Conservation (phyloP, 1,140 invertebrate species). For the Wiebesia pumilae region DNA sequence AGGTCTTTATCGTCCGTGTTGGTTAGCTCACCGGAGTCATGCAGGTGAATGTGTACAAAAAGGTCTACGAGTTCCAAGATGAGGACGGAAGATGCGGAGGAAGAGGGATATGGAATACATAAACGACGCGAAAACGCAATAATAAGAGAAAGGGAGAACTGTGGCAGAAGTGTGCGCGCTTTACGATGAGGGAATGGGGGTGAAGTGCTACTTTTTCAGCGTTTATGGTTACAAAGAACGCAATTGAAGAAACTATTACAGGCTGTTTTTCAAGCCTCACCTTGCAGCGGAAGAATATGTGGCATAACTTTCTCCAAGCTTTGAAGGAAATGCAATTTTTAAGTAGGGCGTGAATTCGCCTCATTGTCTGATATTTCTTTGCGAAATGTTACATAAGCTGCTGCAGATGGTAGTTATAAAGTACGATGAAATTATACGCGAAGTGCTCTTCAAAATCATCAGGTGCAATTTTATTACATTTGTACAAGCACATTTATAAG, state of each 20-base stretch:
- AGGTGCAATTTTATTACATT: not conserved
- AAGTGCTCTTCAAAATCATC: not conserved
- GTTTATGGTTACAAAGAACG: slow-evolving; percentile 13
- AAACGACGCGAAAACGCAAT: slow-evolving; percentile 3
- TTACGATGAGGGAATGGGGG: not conserved
- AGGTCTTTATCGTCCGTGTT: slow-evolving; percentile 31
- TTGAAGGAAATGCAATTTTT: not conserved
- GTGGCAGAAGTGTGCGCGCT: not conserved
- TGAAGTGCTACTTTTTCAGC: slow-evolving; percentile 9
- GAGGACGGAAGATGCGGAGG: not conserved
- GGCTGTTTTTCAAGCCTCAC: not conserved
- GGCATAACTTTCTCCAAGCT: not conserved
- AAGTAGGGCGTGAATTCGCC: not conserved
- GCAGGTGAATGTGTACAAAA: slow-evolving; percentile 10
- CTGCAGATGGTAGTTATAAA: not conserved
- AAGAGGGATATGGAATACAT: not conserved
- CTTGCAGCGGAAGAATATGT: slow-evolving; percentile 11
- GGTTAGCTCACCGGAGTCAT: not conserved
- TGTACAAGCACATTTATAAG: no score
- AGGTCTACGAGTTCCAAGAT: not conserved
- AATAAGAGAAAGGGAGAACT: not conserved
- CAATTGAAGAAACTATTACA: slow-evolving; percentile 7
- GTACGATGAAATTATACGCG: not conserved
- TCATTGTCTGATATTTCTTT: not conserved
- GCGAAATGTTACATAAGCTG: not conserved